These are phyloP conservation scores for Conomelus anceps DNA, from an alignment of 2,888 invertebrate genomes.

Conservation along the genomic window DNA sequence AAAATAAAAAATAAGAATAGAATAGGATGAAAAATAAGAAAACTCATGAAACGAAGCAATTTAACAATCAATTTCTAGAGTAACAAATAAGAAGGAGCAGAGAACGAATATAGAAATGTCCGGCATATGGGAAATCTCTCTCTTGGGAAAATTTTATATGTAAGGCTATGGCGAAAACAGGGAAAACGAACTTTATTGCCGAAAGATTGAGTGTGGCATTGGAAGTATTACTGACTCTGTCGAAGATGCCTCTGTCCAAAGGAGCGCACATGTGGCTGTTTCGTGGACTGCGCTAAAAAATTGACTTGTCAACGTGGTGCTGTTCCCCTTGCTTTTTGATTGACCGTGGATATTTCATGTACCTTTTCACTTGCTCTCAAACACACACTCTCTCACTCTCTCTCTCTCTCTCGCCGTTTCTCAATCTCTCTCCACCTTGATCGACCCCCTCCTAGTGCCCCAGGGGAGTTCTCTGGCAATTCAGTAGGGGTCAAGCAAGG, in stretches of 20 bases:
- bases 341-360: slow-evolving; percentile 4
- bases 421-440: background rate
- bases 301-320: background rate
- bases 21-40: no score
- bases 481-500: slow-evolving; percentile 5
- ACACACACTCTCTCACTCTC: no score
- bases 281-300: background rate
- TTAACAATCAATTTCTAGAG: background rate
- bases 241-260: no score
- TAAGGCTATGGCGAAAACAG: background rate
- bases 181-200: background rate
- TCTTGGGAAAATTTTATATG: background rate
- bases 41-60: background rate
- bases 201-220: background rate
- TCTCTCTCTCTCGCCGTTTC: no score
- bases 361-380: no score
- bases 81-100: background rate
- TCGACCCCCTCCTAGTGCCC: background rate
- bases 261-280: background rate
- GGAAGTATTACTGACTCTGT: background rate
- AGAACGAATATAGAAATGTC: background rate
- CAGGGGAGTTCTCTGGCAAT: background rate
- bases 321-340: slow-evolving; percentile 3
- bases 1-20: no score
- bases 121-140: background rate